phyloP scores from a whole-genome alignment of 2,113 vertebrate species.

The Nesogale talazaci region DNA sequence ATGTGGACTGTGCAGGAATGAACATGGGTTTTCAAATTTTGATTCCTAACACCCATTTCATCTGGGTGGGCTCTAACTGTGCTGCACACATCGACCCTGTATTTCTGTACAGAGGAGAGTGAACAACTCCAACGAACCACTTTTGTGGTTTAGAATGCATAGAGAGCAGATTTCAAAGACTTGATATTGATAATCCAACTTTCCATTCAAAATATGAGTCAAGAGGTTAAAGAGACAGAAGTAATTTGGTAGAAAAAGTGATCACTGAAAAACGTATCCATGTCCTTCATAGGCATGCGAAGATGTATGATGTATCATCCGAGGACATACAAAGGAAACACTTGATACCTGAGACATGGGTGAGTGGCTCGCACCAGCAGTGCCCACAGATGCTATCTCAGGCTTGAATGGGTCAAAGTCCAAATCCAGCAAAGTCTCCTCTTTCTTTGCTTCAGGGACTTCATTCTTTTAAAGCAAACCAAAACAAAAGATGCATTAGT shows the following conservation, averaged over 20 bases:
- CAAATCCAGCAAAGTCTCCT: conserved; percentile 95
- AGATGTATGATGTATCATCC: background rate
- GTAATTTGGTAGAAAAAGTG: background rate
- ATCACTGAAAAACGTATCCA: background rate
- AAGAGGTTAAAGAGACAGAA: background rate
- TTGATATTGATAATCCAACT: background rate
- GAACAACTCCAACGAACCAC: background rate
- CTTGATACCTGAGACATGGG: conserved; percentile 89
- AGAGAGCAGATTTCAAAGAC: background rate
- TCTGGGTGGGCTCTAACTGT: background rate
- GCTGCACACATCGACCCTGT: background rate
- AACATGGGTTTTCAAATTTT: background rate
- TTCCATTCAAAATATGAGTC: background rate
- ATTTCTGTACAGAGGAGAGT: background rate
- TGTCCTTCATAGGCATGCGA: background rate
- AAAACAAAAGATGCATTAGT: background rate
- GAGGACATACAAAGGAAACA: background rate
- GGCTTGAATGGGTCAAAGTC: conserved; percentile 98
- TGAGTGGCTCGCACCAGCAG: conserved; percentile 84
- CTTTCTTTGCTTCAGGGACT: conserved; percentile 86
- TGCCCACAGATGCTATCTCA: conserved; percentile 84
- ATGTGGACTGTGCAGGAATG: background rate
- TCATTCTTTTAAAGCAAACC: conserved; percentile 85
- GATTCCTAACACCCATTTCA: accelerated
- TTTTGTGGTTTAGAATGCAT: no score